Percentiles rank a stretch among this genome's conserved stretches.
Evolutionary conservation across 2,797 vertebrate genomes (phyloP).

Genomic region (Meriones psammophilus): DNA sequence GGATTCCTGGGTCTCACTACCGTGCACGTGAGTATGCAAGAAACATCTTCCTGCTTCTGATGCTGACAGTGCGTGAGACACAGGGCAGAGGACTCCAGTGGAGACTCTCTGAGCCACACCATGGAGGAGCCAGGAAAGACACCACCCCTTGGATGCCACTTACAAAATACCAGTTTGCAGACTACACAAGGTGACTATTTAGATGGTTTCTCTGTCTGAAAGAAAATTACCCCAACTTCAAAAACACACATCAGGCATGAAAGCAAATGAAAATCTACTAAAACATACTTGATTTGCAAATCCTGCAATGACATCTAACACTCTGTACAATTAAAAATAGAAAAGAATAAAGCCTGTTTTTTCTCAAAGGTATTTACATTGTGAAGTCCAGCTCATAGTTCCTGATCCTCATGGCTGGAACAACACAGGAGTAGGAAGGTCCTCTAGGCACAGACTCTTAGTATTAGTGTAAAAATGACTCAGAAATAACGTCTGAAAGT

Average conservation of each 20-base stretch:
- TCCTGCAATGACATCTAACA: not conserved
- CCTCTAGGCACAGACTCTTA: not conserved
- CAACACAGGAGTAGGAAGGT: not conserved
- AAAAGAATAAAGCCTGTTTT: not conserved
- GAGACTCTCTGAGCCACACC: not conserved
- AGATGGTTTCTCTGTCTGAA: not conserved
- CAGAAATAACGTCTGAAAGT: not conserved
- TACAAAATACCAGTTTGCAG: not conserved
- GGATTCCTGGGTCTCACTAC: not conserved
- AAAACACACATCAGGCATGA: not conserved
- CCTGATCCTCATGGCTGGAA: not conserved
- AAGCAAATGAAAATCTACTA: too few relatives aligned
- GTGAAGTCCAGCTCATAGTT: not conserved
- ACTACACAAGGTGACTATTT: not conserved
- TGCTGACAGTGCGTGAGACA: not conserved
- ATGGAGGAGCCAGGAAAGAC: not conserved
- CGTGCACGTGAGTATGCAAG: not conserved
- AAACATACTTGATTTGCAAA: not conserved
- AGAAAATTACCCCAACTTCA: not conserved
- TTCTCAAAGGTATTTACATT: too few relatives aligned
- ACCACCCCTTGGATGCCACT: not conserved
- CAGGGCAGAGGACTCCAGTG: not conserved
- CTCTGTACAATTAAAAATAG: not conserved
- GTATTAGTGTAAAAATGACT: not conserved
- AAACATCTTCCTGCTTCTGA: not conserved